These are phyloP conservation scores for Hyalella azteca DNA, from an alignment of 2,888 invertebrate species.

Conservation along the genomic window DNA sequence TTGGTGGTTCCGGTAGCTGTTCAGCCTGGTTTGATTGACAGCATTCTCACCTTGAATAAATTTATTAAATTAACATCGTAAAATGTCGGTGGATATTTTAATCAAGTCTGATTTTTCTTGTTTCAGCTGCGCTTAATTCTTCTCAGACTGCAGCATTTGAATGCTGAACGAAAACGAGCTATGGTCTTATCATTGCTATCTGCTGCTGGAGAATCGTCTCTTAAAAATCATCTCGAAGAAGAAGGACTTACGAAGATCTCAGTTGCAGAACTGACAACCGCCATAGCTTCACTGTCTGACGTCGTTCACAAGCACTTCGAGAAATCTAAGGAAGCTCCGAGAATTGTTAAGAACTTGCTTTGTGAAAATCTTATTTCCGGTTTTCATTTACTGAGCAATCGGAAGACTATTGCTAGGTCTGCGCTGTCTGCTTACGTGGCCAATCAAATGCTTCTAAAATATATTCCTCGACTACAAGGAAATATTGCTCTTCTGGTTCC, in stretches of 20 bases:
- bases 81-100: too few species aligned
- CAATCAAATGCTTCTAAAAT: not conserved
- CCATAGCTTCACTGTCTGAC: not conserved
- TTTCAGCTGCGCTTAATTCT: not conserved
- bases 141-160: not conserved
- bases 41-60: too few species aligned
- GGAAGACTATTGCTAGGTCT: too few species aligned
- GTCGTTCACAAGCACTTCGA: not conserved
- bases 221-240: too few species aligned
- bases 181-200: too few species aligned
- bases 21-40: too few species aligned
- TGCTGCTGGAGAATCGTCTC: too few species aligned
- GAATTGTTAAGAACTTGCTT: not conserved
- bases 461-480: not conserved
- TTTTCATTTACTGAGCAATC: too few species aligned
- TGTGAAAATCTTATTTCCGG: not conserved
- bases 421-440: not conserved
- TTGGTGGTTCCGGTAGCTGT: too few species aligned
- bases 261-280: too few species aligned
- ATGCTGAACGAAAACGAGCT: not conserved
- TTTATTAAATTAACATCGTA: too few species aligned
- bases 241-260: too few species aligned
- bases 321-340: not conserved
- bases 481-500: not conserved
- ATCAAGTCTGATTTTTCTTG: not conserved